Percentiles rank a stretch among this genome's conserved stretches.
Conservation (phyloP, 2,888 invertebrate genomes). For the Patella ulyssiponensis region DNA sequence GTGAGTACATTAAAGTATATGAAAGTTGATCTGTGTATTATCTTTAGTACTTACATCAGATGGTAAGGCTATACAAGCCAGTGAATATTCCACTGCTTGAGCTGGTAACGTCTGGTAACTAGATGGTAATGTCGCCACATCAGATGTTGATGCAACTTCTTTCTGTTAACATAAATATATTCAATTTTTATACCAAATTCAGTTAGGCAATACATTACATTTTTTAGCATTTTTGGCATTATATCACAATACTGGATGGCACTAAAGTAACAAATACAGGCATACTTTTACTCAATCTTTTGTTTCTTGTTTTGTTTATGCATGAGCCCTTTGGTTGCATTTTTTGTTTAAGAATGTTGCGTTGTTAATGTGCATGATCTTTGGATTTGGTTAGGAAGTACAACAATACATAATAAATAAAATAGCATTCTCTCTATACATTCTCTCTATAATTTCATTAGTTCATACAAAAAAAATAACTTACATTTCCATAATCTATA, state of each 20-base stretch:
- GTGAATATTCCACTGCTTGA: slow-evolving; percentile 86
- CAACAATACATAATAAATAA: too few species aligned
- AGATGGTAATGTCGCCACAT: slow-evolving; percentile 87
- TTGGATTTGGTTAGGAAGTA: too few species aligned
- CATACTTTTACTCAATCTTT: too few species aligned
- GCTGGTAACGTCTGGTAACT: slow-evolving; percentile 79
- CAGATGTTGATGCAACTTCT: slow-evolving; percentile 81
- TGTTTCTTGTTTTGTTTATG: too few species aligned
- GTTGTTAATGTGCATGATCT: too few species aligned
- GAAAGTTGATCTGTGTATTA: neutral
- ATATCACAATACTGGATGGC: neutral
- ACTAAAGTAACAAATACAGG: neutral
- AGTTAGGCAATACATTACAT: too few species aligned
- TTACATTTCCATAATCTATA: slow-evolving; percentile 93
- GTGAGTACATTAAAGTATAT: too few species aligned
- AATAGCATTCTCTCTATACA: too few species aligned
- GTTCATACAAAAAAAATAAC: slow-evolving; percentile 40
- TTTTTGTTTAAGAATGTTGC: too few species aligned
- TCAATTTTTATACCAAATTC: neutral
- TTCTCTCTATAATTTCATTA: too few species aligned
- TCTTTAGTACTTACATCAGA: slow-evolving; percentile 79
- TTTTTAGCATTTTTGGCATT: too few species aligned
- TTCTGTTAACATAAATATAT: slow-evolving; percentile 73
- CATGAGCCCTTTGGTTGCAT: too few species aligned
- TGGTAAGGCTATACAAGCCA: slow-evolving; percentile 89